Evolutionary conservation across 2,888 invertebrate genomes (phyloP).

Genomic region (Uloborus plumipes): DNA sequence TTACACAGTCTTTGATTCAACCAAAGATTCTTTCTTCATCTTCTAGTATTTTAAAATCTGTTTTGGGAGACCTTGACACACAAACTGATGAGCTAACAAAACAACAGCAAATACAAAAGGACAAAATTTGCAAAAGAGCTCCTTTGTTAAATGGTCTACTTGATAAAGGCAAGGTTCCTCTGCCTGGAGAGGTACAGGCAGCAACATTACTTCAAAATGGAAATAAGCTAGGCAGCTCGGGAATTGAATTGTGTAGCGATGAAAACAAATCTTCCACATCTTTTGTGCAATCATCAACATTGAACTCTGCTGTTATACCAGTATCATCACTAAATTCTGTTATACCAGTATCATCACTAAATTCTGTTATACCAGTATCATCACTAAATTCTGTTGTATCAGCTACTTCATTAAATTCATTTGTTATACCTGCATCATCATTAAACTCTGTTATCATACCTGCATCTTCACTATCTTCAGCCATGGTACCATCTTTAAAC

Average conservation of each 20-base stretch:
- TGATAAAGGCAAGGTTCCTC: constrained; percentile 66
- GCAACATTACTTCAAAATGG: constrained; percentile 49
- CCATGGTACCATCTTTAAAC: constrained; percentile 26
- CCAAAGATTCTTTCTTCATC: constrained; percentile 41
- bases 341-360: no score
- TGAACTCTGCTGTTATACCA: constrained; percentile 19
- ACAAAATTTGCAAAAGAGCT: constrained; percentile 66
- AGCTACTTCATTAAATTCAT: constrained; percentile 12
- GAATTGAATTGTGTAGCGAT: constrained; percentile 24
- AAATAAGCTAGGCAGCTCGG: constrained; percentile 18
- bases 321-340: background rate
- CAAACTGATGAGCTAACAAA: constrained; percentile 33
- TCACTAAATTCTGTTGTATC: constrained; percentile 37
- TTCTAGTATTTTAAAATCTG: constrained; percentile 47
- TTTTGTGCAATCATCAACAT: constrained; percentile 41
- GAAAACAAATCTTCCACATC: constrained; percentile 36
- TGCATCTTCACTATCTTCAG: constrained; percentile 12
- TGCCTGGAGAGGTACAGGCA: constrained; percentile 25
- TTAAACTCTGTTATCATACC: constrained; percentile 16
- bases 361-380: no score
- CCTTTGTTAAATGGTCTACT: constrained; percentile 67
- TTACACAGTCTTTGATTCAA: constrained; percentile 21
- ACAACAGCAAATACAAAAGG: constrained; percentile 35
- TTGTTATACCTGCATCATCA: constrained; percentile 10
- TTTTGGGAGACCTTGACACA: constrained; percentile 39